Percentiles rank a stretch among this genome's conserved stretches.
Conservation (phyloP, 2,888 invertebrate species). For the Cephus sareptanus region DNA sequence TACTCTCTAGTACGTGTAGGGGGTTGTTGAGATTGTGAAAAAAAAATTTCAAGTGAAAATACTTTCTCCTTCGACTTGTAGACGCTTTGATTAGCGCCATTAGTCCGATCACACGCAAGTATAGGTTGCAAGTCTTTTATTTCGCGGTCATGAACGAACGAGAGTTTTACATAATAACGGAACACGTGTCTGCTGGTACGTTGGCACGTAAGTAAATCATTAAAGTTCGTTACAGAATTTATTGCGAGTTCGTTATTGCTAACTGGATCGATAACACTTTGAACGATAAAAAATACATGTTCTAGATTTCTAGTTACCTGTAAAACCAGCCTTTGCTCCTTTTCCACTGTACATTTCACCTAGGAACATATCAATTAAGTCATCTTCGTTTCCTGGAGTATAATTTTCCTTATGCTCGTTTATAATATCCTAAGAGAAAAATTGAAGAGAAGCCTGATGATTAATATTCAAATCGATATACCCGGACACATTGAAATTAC, state of each 20-base stretch:
- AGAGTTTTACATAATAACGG: neutral
- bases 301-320: constrained; percentile 56
- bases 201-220: neutral
- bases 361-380: constrained; percentile 75
- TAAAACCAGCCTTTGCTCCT: constrained; percentile 59
- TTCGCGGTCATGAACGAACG: neutral
- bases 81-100: constrained; percentile 1
- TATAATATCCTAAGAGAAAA: constrained; percentile 66
- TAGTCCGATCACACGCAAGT: neutral
- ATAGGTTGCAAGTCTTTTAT: neutral
- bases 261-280: neutral
- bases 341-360: constrained; percentile 69
- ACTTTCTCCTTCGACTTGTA: constrained; percentile 3
- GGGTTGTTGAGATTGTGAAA: neutral
- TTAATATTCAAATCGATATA: constrained; percentile 7
- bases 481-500: constrained; percentile 3
- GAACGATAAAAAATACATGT: neutral
- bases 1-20: neutral
- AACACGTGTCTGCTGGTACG: neutral
- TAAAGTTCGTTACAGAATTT: neutral
- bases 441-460: neutral
- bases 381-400: constrained; percentile 65
- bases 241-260: neutral
- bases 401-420: constrained; percentile 69
- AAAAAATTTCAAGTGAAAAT: neutral